Base-by-base conservation (phyloP, 2,888 invertebrate species). In the Chironomus tentans region DNA sequence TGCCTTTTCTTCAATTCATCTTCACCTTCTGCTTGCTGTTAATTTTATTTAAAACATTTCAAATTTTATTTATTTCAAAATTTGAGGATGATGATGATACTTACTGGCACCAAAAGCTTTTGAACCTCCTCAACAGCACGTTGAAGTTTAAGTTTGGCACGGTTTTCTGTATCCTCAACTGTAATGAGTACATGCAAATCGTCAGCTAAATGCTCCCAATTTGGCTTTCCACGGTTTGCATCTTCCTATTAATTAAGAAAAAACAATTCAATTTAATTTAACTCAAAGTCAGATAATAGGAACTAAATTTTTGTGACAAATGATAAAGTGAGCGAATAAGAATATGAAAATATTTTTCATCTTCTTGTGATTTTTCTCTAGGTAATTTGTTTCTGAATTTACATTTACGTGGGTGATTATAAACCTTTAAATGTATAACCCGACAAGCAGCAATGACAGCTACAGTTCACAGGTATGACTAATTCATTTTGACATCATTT, bases 1-100 rank as follows among this genome's bases (percentile, higher is more conserved):
- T 99, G 99, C 83, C 98, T 91, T 86, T 99, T 98, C 89, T 99
- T 99, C 83, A 99, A 87, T 85, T 99, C 99, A 86, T 99, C 99
- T 88, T 99, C 99, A 78, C 99, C 99, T 85, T 99, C 99, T 78
- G 98, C 97, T 97, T 99, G 92, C 90, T 92, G 86, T 79, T 24
- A 48, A 68, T n/a, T 70, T 28, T 24, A 28, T 15, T 3, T 7
- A 73, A 50, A 28, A 68, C 13, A 21, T 56, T 56, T 3, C n/a
- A n/a, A n/a, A n/a, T n/a, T n/a, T n/a, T n/a, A n/a, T n/a, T n/a
- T n/a, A n/a, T n/a, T n/a, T n/a, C n/a, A n/a, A n/a, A n/a, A n/a
- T n/a, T n/a, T n/a, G n/a, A n/a, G 61, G 4, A 46, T 50, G 48
- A n/a, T 48, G 18, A n/a, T 21, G 47, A 48, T 79, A 89, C 90